Evolutionary conservation across 1,140 invertebrate species (phyloP).

Genomic region (Drosophila littoralis): DNA sequence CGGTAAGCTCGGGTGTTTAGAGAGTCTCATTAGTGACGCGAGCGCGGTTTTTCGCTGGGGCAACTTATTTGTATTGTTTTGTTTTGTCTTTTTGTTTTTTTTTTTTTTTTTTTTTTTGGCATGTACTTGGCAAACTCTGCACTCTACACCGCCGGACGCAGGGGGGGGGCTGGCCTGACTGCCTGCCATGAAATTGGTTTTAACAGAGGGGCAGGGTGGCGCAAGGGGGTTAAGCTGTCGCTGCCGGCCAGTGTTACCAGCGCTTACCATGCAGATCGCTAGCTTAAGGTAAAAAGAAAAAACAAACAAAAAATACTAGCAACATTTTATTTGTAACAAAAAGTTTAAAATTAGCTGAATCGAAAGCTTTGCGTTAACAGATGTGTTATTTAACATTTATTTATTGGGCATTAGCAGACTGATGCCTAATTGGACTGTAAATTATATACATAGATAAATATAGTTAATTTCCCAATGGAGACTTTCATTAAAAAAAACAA

Average conservation of each 20-base stretch:
- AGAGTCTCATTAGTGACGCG: conserved; percentile 76
- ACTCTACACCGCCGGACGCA: too few relatives aligned
- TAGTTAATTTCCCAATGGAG: too few relatives aligned
- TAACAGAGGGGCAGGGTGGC: conserved; percentile 5
- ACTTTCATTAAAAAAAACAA: too few relatives aligned
- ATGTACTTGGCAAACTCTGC: neutral
- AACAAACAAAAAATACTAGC: neutral
- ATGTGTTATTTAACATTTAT: too few relatives aligned
- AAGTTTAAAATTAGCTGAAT: too few relatives aligned
- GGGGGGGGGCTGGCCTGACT: conserved; percentile 5
- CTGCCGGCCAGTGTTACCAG: neutral
- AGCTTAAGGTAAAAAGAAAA: neutral
- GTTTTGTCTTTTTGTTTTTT: conserved; percentile 24
- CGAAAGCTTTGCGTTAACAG: too few relatives aligned
- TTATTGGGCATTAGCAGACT: too few relatives aligned
- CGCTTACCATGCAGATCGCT: neutral
- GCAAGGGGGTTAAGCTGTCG: conserved; percentile 32
- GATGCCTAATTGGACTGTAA: too few relatives aligned
- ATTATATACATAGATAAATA: too few relatives aligned
- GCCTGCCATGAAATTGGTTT: conserved; percentile 54
- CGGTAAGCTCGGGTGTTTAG: conserved; percentile 59
- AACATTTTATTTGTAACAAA: neutral
- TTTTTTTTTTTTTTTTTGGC: conserved; percentile 19
- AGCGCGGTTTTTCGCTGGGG: conserved; percentile 46
- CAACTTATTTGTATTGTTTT: conserved; percentile 47